A percentile compares a stretch with the other conserved stretches of the same genome.
These are phyloP conservation scores for Sebastes goodei DNA, from an alignment of 2,797 vertebrate species.

Conservation along the genomic window DNA sequence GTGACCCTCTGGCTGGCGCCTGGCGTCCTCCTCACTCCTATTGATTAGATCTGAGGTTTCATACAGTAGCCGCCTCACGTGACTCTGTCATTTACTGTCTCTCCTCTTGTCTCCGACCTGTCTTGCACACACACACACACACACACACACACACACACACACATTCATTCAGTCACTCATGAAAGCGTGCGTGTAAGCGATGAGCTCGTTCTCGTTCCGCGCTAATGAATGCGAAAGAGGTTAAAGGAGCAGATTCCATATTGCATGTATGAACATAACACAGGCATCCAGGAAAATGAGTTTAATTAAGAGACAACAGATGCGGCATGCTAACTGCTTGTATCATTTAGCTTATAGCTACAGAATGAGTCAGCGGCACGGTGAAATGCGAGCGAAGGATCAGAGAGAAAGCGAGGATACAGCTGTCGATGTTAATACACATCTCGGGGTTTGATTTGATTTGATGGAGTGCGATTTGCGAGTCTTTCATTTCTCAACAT, in stretches of 20 bases:
- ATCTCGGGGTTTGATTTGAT: slow-evolving; percentile 61
- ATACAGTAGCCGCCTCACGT: slow-evolving; percentile 82
- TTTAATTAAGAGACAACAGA: slow-evolving; percentile 78
- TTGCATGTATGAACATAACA: slow-evolving; percentile 59
- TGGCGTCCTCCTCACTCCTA: slow-evolving; percentile 81
- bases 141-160: neutral
- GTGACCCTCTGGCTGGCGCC: slow-evolving; percentile 84
- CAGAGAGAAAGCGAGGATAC: slow-evolving; percentile 68
- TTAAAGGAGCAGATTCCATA: slow-evolving; percentile 63
- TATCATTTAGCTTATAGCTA: slow-evolving; percentile 69
- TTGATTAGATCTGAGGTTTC: slow-evolving; percentile 86
- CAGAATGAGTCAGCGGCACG: slow-evolving; percentile 72
- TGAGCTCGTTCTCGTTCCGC: slow-evolving; percentile 51
- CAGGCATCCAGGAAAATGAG: slow-evolving; percentile 59
- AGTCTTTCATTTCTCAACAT: slow-evolving; percentile 67
- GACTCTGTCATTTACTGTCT: slow-evolving; percentile 83
- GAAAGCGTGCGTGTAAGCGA: slow-evolving; percentile 42
- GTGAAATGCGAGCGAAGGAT: slow-evolving; percentile 65
- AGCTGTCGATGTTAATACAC: slow-evolving; percentile 68
- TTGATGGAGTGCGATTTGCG: slow-evolving; percentile 65
- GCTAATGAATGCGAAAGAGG: slow-evolving; percentile 68
- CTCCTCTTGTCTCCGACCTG: slow-evolving; percentile 76
- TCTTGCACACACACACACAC: slow-evolving; percentile 44
- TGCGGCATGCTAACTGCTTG: slow-evolving; percentile 67
- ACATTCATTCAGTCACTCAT: slow-evolving; percentile 41